phyloP scores from a whole-genome alignment of 2,797 vertebrate species.

The Phrynocephalus guinanensis region DNA sequence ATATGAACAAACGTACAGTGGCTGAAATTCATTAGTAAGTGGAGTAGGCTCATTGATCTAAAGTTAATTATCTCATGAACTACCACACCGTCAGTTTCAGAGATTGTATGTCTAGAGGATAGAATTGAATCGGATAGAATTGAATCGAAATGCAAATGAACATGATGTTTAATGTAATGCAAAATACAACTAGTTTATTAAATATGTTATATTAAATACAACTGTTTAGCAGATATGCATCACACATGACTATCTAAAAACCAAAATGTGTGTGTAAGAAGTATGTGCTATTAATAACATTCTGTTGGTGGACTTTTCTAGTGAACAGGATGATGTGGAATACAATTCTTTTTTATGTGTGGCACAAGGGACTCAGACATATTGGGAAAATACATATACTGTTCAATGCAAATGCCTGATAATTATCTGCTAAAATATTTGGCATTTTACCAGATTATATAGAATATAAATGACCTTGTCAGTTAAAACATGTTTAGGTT shows the following conservation, averaged over 20 bases:
- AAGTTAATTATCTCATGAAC: slow-evolving; percentile 1
- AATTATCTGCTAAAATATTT: not conserved
- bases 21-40: no score
- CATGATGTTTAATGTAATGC: not conserved
- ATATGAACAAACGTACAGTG: no score
- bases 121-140: not conserved
- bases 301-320: not conserved
- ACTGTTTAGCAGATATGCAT: not conserved
- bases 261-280: not conserved
- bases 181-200: accelerated
- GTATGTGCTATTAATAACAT: not conserved
- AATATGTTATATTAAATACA: not conserved
- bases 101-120: slow-evolving; percentile 1
- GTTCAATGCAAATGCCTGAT: not conserved
- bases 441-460: not conserved
- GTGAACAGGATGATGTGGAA: not conserved
- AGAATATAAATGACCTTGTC: not conserved
- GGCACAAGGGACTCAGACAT: not conserved
- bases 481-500: not conserved
- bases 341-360: not conserved
- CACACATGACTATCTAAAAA: slow-evolving; percentile 9
- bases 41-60: accelerated
- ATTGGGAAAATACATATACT: not conserved
- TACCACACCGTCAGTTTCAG: not conserved
- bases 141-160: slow-evolving; percentile 9